Evolutionary conservation across 2,888 invertebrate species (phyloP), one percentile per base, ranked within the genome.

Genomic region (Morinoia aosen): DNA sequence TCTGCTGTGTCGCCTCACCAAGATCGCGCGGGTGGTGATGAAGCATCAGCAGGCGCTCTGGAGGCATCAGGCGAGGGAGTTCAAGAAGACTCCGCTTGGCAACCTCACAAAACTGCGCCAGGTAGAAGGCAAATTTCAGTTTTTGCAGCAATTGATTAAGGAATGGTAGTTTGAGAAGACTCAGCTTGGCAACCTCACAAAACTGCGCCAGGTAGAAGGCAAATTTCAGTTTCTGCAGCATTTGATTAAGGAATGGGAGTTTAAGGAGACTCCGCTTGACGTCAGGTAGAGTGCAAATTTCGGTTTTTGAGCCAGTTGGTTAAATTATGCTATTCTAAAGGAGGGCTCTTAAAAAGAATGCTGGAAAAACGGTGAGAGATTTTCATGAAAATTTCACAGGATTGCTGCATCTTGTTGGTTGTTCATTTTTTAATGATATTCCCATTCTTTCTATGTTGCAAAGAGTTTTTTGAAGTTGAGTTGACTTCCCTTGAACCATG

Each of bases 21-120:
- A 57, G 93, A 12, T 93, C 5, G 93, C 93, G 5, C 58, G 93
- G 57, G 33, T 93, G 10, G 93, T 96, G 88, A 96, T 96, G 96
- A 93, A 95, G 33, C 96, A 96, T 88, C 96, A 96, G 39, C 96
- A 96, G 95, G 95, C 96, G 7, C 95, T 96, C n/a, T 96, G 96
- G 96, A 95, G 96, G 25, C 96, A 96, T 93, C 96, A 96, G 48
- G 96, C 58, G 11, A 56, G 58, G 33, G 93, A 93, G 58, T 57
- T 93, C 58, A 57, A 56, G 48, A 93, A 93, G 33, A n/a, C 57
- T 2, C 16, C 39, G 56, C 93, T 57, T 0, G 93, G 93, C 58
- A 56, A 57, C 57, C n/a, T 93, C 25, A 10, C 56, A 12, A 93
- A 93, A 48, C 12, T 93, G 93, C 93, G 93, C 33, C 93, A 93